Evolutionary conservation across 2,888 invertebrate genomes (phyloP).

Genomic region (Morpho helenor): DNA sequence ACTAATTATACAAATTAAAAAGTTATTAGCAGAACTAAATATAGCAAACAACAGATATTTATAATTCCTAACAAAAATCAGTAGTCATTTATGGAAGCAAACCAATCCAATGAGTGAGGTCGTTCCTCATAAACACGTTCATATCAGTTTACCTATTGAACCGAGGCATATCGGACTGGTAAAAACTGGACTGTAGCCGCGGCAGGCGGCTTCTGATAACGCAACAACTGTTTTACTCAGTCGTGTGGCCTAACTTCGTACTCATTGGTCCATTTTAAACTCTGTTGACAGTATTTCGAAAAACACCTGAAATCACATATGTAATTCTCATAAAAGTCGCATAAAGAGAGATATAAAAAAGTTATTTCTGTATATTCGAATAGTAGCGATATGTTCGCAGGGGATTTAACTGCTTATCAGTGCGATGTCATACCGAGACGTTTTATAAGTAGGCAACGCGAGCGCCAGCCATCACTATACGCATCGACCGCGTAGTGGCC

Average conservation of each 20-base stretch:
- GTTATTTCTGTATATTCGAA: constrained; percentile 22
- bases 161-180: constrained; percentile 77
- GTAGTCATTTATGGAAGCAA: constrained; percentile 24
- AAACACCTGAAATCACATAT: background rate
- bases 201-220: constrained; percentile 72
- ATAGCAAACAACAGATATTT: background rate
- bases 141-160: constrained; percentile 80
- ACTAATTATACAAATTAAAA: background rate
- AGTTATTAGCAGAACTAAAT: background rate
- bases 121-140: constrained; percentile 57
- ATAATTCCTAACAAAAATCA: background rate
- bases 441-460: constrained; percentile 69
- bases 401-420: constrained; percentile 70
- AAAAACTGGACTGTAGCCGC: constrained; percentile 77
- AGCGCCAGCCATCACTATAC: constrained; percentile 58
- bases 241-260: constrained; percentile 19
- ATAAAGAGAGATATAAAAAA: constrained; percentile 4
- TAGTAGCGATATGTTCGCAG: constrained; percentile 51
- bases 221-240: constrained; percentile 35
- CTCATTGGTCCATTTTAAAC: background rate
- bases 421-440: constrained; percentile 60
- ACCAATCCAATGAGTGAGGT: constrained; percentile 68
- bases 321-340: background rate
- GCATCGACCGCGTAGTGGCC: constrained; percentile 58
- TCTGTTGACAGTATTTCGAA: background rate